Evolutionary conservation across 53 echinoderm and acorn worm species (phyloP), one percentile per base, ranked within the genome.

Genomic region (Hippasteria phrygiana): DNA sequence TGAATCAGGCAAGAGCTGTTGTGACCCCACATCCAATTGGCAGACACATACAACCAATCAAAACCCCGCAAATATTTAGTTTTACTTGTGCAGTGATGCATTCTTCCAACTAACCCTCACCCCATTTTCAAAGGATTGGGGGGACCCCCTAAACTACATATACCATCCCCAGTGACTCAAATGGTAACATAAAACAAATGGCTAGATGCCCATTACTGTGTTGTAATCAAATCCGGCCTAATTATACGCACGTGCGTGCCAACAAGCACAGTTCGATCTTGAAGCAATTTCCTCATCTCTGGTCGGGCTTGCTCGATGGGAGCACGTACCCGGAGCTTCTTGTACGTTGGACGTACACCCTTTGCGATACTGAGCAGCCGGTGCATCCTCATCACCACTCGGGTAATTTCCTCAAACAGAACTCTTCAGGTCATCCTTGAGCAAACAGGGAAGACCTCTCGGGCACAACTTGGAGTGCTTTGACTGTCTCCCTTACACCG

Each of bases 371-470:
- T 36, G 37, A 48, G 14, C 33, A 16, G 41, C 73, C n/a, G 22
- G 5, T 73, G 42, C 73, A 20, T 73, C 73, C 2, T 73, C 73
- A 67, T 33, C 69, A 67, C 67, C 73, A 73, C 73, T 73, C 42
- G 42, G 73, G 24, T 53, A 51, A 31, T 75, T 75, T 75, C 75
- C 33, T 73, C 73, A 33, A 73, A 73, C 43, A 73, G 43, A 20
- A 42, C 43, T 82, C 82, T 82, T 82, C 65, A 66, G 63, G 82
- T 82, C 82, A 63, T 82, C 82, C 66, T 82, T 82, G 35, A 46
- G 64, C 82, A 82, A 82, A 82, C 82, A 82, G 31, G 28, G 40
- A 41, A 27, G 66, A 67, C 41, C 82, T 43, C 82, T 82, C 82
- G 46, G 17, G 63, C 6, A 43, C 73, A 31, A 64, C 28, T 43